Conservation (phyloP, 2,888 invertebrate genomes). For the Aproaerema taeniolella region DNA sequence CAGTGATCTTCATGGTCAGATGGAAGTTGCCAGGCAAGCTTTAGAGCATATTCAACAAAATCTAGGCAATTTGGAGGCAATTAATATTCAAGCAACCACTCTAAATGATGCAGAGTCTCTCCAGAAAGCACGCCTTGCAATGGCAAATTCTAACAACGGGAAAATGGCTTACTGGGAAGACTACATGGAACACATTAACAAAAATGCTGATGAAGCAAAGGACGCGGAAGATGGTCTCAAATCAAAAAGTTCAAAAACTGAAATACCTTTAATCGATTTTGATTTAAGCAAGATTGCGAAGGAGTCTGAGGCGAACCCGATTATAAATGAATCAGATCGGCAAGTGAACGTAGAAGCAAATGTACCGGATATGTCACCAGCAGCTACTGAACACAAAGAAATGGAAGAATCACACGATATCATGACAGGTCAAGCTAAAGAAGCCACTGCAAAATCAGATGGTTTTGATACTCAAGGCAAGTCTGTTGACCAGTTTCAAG, state of each 20-base stretch:
- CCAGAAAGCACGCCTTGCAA: constrained; percentile 27
- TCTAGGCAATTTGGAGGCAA: constrained; percentile 43
- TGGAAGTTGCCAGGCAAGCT: constrained; percentile 50
- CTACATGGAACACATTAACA: constrained; percentile 45
- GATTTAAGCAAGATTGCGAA: too few species aligned
- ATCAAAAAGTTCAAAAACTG: too few species aligned
- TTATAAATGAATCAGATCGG: not conserved
- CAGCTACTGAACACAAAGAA: too few species aligned
- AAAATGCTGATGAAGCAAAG: constrained; percentile 45
- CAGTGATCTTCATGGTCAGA: constrained; percentile 45
- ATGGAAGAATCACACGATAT: too few species aligned
- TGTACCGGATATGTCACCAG: too few species aligned
- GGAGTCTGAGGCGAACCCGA: not conserved
- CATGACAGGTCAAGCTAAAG: too few species aligned
- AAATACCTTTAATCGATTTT: too few species aligned
- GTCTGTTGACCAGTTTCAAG: not conserved
- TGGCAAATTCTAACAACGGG: constrained; percentile 40
- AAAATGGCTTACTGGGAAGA: constrained; percentile 56
- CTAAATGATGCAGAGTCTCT: constrained; percentile 30
- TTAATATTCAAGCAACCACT: constrained; percentile 33
- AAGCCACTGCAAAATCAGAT: too few species aligned
- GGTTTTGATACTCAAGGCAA: constrained; percentile 3
- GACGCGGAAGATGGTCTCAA: constrained; percentile 59
- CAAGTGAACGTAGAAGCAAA: too few species aligned
- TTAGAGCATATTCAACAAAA: constrained; percentile 48